Base-by-base conservation (phyloP, 2,113 vertebrate genomes). In the Cichladusa arquata region DNA sequence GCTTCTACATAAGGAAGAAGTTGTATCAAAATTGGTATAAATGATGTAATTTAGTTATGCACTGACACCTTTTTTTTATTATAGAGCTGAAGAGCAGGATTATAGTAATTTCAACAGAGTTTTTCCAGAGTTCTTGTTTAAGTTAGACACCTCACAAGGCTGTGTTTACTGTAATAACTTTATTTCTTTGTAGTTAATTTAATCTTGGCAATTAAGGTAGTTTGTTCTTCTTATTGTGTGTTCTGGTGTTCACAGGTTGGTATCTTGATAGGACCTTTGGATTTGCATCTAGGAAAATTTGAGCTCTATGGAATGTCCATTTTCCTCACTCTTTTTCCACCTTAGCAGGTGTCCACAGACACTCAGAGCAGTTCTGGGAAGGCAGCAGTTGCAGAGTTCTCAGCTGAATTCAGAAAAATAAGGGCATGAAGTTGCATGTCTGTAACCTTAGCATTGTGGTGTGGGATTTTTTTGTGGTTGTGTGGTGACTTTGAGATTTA, bases 381-480 rank as follows among this genome's bases (percentile, higher is more conserved):
- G 67, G 48, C 29, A 58, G 53, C 2, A 1, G 17, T 29, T 70
- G 38, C 20, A 54, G 42, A 70, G 29, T 12, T 57, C 19, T 57
- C 5, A 1, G 1, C 12, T 58, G 44, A 34, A 12, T 66, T 83
- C 47, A 70, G 33, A 66, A 70, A 72, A 76, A 56, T 17, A 50
- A 33, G 16, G 14, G 24, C 11, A 4, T 47, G 44, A 85, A 90
- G n/a, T 18, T 1, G 1, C 0, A 0, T 36, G 33, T 53, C 42
- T 84, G 54, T 7, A 65, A 1, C 60, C 62, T 57, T 2, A 51
- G 34, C 36, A 36, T 19, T 54, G 56, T 12, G 8, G 11, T 33
- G 19, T 22, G 47, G n/a, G 20, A 7, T 24, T 65, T 54, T 54
- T 51, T 34, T 40, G 33, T 62, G 65, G 42, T 70, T 71, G 17